Evolutionary conservation across 2,888 invertebrate genomes (phyloP), one percentile per base, ranked within the genome.

Genomic region (Zaprionus bogoriensis): DNA sequence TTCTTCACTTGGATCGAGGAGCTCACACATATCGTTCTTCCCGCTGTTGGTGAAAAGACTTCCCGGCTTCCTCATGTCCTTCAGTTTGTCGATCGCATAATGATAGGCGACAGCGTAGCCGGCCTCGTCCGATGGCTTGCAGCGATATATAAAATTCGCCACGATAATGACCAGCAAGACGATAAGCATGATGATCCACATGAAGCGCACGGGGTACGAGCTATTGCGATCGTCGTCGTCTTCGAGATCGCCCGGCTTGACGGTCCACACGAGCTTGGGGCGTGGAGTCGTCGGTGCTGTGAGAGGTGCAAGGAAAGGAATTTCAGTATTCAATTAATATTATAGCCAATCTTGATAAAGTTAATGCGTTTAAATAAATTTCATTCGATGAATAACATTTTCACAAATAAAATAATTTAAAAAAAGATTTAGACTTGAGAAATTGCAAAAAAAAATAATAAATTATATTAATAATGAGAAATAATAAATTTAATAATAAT

Each of bases 91-190:
- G 1, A 72, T 12, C 1, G 62, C 63, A 27, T 48, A 67, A 12
- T 63, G 55, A 22, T 72, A 81, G 3, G 48, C 53, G 4, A 80
- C 86, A 0, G 67, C 55, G 45, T 66, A 77, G 23, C 67, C 74
- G 17, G 38, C 54, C n/a, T 20, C 12, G 12, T 45, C 7, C 9
- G 25, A 9, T 20, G 46, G 19, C 22, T 14, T 32, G 67, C 77
- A 74, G 19, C 73, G 72, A 28, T 81, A 61, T 1, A 30, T 9
- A 1, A 79, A n/a, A n/a, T 54, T 67, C 0, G 9, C 32, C 1
- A 36, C 3, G 5, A 36, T 14, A 9, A 36, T 3, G 28, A 12
- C 59, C 3, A 64, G 22, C 4, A 64, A 20, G 2, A 73, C 39
- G 45, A 68, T 44, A n/a, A 80, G 23, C 4, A 71, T 22, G 3